These are phyloP conservation scores for Aspidoscelis tigris DNA, from an alignment of 2,113 vertebrate genomes.

Conservation along the genomic window DNA sequence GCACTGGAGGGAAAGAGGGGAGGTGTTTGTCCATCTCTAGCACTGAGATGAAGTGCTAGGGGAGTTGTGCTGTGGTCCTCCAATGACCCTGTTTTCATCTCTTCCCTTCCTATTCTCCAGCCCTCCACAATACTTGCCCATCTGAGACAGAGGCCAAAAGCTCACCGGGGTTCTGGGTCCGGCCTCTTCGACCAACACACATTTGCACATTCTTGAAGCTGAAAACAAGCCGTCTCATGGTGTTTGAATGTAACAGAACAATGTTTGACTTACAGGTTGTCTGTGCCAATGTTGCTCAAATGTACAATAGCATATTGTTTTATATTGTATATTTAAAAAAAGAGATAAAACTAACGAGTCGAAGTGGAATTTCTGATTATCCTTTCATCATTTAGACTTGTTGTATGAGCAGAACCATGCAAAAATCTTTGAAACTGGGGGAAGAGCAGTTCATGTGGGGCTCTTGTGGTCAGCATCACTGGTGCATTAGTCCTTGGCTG, in stretches of 20 bases:
- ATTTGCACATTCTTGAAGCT: conserved; percentile 40
- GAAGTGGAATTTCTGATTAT: background rate
- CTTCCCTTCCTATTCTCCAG: background rate
- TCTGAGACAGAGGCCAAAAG: conserved; percentile 61
- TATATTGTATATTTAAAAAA: conserved; percentile 74
- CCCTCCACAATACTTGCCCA: background rate
- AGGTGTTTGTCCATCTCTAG: background rate
- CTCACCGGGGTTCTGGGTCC: conserved; percentile 90
- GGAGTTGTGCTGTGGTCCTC: conserved; percentile 3
- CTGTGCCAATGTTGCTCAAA: conserved; percentile 82
- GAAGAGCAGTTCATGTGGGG: background rate
- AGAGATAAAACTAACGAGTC: conserved; percentile 59
- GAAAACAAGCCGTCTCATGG: conserved; percentile 45
- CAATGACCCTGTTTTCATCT: conserved; percentile 5
- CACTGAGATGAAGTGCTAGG: conserved; percentile 9
- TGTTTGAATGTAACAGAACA: conserved; percentile 63
- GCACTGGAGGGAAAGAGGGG: background rate
- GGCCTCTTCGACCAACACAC: conserved; percentile 54
- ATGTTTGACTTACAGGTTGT: conserved; percentile 62
- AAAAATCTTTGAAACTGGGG: conserved; percentile 2
- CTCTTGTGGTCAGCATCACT: background rate
- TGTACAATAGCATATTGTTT: conserved; percentile 77
- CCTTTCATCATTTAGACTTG: conserved; percentile 15
- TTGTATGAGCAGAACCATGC: background rate
- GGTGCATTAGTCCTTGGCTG: conserved; percentile 27